Base-by-base conservation (phyloP, 2,113 vertebrate genomes). In the Phylloscopus trochilus region DNA sequence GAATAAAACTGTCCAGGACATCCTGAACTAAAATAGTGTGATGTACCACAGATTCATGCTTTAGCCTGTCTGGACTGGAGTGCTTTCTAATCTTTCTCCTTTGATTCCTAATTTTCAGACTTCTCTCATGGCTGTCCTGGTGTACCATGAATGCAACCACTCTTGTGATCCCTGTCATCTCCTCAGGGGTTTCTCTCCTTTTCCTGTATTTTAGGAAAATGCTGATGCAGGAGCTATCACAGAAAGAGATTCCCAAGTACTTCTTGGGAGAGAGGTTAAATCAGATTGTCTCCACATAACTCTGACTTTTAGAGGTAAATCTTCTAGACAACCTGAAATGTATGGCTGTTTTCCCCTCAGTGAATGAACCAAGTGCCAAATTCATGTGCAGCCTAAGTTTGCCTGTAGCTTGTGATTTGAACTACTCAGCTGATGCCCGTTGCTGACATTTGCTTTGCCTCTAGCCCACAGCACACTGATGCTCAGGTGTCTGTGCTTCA, bases 21-120 rank as follows among this genome's bases (percentile, higher is more conserved):
- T 55, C 30, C 11, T 77, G 43, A 93, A 37, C 10, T 39, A 31
- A 92, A 58, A 62, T 19, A 56, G 33, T 6, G 8, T 52, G n/a
- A 67, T 0, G 16, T 77, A 51, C 19, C 9, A 8, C 23, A 47
- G 30, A 11, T 82, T 94, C 0, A 0, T 70, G 68, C 46, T 78
- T 90, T 73, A 75, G 8, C 33, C 39, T 93, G 74, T 64, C 74
- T 89, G 60, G 39, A 39, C 46, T 90, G 62, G 58, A 93, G 46
- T 0, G 3, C 15, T 85, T 95, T 89, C 47, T 21, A 27, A 52
- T 64, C 31, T 79, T 86, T 80, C 16, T 49, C n/a, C 62, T 92
- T 64, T 87, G 28, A 59, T 82, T 46, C 10, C 7, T 64, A 46
- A 28, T 83, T 79, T 92, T 49, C 83, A 89, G 74, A 20, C 33